phyloP scores from a whole-genome alignment of 2,797 vertebrate genomes.

The Eptatretus atami region DNA sequence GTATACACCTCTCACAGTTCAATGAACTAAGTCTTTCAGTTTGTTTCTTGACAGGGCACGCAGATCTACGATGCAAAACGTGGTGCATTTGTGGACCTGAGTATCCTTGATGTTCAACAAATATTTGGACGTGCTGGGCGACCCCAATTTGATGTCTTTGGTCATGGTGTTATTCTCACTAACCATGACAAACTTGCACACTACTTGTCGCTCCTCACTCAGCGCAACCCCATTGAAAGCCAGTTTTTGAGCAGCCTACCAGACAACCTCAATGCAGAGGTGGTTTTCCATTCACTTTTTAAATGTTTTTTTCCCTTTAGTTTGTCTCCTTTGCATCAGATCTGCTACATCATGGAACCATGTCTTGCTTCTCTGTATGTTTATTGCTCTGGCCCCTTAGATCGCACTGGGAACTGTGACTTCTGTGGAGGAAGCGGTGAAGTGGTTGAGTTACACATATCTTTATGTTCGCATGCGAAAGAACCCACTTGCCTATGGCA shows the following conservation, averaged over 20 bases:
- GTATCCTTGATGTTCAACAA: conserved; percentile 97
- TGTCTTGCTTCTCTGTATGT: background rate
- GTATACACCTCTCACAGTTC: too few species aligned
- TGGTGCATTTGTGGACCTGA: conserved; percentile 70
- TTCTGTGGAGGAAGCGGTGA: conserved; percentile 85
- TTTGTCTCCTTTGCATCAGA: too few species aligned
- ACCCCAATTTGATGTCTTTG: conserved; percentile 78
- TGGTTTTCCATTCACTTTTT: background rate
- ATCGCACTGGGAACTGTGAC: conserved; percentile 74
- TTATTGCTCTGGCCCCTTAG: conserved; percentile 18
- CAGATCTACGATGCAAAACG: conserved; percentile 94
- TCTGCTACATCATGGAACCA: too few species aligned
- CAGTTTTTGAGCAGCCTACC: conserved; percentile 67
- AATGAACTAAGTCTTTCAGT: too few species aligned
- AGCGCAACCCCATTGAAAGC: conserved; percentile 94
- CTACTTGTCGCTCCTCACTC: conserved; percentile 76
- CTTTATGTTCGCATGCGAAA: conserved; percentile 89
- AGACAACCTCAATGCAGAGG: conserved; percentile 91
- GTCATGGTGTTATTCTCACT: conserved; percentile 79
- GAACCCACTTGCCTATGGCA: conserved; percentile 79
- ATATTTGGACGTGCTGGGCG: conserved; percentile 83
- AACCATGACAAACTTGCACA: conserved; percentile 83
- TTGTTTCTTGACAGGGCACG: conserved; percentile 31
- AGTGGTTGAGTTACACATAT: conserved; percentile 95
- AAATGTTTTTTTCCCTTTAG: too few species aligned